Evolutionary conservation across 2,888 invertebrate species (phyloP), one percentile per base, ranked within the genome.

Genomic region (Tetheella fluctuosa): DNA sequence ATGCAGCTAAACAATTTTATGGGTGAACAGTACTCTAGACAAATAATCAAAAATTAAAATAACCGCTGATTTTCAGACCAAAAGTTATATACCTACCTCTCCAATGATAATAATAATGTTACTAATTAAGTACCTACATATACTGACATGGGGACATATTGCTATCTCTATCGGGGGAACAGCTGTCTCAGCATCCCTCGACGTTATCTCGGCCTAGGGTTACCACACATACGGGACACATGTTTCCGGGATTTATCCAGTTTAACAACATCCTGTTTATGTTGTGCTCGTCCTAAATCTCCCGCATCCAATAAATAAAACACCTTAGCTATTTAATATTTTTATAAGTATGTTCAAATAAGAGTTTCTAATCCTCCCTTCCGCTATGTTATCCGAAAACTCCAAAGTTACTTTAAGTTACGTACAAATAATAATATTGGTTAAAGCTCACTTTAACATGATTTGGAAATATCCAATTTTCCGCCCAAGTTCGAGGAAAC

Each of bases 141-240:
- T 39, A 39, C 25, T 8, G 15, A 53, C 20, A 48, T 48, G 17
- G 4, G 28, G 12, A 52, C 15, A 59, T 34, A 59, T 30, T 59
- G 61, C 61, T 54, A 74, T 70, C 71, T 73, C 56, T 60, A 64
- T 61, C 60, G 65, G 68, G 66, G 67, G 67, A 78, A 77, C 79
- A 81, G 80, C 80, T 81, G 81, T 77, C 80, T 71, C 77, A 76
- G 71, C 74, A 63, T 76, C 69, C 74, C 67, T 57, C 58, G 77
- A 77, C 77, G 72, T 80, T 83, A 83, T 83, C 83, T 77, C 42
- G 23, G 13, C 58, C 53, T 58, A 61, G 64, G 53, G 58, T 30
- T 28, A 37, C 30, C 54, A 58, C 39, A 58, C 23, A 30, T n/a
- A n/a, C n/a, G n/a, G 28, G 15, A 1, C 20, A 2, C 23, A 15